phyloP scores from a whole-genome alignment of 2,888 invertebrate species.

The Drosophila incognita region DNA sequence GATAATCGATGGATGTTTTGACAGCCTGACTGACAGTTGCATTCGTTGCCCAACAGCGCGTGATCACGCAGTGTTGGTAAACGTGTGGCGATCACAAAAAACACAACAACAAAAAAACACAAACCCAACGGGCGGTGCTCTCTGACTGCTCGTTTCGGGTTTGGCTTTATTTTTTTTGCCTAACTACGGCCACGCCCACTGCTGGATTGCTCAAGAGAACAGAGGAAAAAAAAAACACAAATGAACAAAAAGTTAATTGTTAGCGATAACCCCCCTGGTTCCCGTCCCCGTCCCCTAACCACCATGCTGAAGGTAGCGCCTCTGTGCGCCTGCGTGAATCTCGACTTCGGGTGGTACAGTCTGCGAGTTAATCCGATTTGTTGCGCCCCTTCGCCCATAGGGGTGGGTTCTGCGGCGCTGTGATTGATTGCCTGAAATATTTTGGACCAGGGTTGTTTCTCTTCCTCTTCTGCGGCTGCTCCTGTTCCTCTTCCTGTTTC shows the following conservation, averaged over 20 bases:
- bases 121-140: conserved; percentile 47
- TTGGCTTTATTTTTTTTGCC: conserved; percentile 27
- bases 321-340: conserved; percentile 70
- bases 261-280: conserved; percentile 45
- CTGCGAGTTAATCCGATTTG: conserved; percentile 77
- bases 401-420: conserved; percentile 76
- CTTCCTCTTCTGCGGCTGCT: background rate
- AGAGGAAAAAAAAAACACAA: background rate
- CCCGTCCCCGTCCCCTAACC: background rate
- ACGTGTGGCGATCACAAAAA: conserved; percentile 20
- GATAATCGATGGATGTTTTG: conserved; percentile 64
- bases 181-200: conserved; percentile 61
- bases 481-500: conserved; percentile 45
- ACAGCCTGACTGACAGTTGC: conserved; percentile 64
- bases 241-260: conserved; percentile 74
- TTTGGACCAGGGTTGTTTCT: conserved; percentile 61
- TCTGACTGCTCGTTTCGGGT: conserved; percentile 63
- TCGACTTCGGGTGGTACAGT: conserved; percentile 68
- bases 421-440: conserved; percentile 72
- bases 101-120: conserved; percentile 7
- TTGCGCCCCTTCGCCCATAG: conserved; percentile 61
- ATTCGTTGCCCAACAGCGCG: conserved; percentile 12
- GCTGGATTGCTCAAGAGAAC: conserved; percentile 2
- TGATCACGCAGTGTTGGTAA: conserved; percentile 58
- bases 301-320: conserved; percentile 16